Conservation (phyloP, 2,113 vertebrate genomes). For the Pelvicachromis taeniatus region DNA sequence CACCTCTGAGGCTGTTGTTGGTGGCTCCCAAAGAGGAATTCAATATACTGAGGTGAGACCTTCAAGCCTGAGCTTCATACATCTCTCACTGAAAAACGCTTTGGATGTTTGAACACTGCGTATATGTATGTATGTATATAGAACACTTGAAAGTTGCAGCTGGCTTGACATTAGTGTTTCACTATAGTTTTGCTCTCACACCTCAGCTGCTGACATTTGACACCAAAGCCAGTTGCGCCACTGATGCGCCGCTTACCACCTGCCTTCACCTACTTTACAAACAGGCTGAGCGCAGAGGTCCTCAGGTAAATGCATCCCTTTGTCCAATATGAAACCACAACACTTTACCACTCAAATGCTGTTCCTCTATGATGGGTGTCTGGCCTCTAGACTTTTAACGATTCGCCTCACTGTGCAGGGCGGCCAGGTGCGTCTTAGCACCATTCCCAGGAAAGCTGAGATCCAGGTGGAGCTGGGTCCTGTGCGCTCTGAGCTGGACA, state of each 20-base stretch:
- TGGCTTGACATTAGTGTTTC: neutral
- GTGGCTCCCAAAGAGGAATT: slow-evolving; percentile 71
- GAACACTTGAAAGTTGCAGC: neutral
- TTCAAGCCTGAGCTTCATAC: neutral
- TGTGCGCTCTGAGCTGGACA: slow-evolving; percentile 87
- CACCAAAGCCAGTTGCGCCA: slow-evolving; percentile 54
- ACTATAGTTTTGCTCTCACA: slow-evolving; percentile 38
- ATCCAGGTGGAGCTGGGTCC: slow-evolving; percentile 85
- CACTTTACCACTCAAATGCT: neutral
- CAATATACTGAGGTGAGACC: slow-evolving; percentile 89
- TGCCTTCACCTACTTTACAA: slow-evolving; percentile 95
- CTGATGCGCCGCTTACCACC: slow-evolving; percentile 58
- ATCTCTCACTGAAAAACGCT: neutral
- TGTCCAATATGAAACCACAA: neutral
- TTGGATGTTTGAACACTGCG: neutral
- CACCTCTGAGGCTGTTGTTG: slow-evolving; percentile 76
- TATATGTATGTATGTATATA: neutral
- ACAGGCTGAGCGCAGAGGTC: slow-evolving; percentile 86
- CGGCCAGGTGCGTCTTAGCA: slow-evolving; percentile 88
- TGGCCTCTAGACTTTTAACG: neutral
- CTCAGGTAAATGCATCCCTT: slow-evolving; percentile 79
- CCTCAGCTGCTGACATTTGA: slow-evolving; percentile 88
- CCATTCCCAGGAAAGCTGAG: slow-evolving; percentile 89
- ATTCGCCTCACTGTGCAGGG: slow-evolving; percentile 69
- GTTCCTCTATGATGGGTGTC: neutral